Conservation (phyloP, 2,113 vertebrate species). For the Phrynosoma platyrhinos region DNA sequence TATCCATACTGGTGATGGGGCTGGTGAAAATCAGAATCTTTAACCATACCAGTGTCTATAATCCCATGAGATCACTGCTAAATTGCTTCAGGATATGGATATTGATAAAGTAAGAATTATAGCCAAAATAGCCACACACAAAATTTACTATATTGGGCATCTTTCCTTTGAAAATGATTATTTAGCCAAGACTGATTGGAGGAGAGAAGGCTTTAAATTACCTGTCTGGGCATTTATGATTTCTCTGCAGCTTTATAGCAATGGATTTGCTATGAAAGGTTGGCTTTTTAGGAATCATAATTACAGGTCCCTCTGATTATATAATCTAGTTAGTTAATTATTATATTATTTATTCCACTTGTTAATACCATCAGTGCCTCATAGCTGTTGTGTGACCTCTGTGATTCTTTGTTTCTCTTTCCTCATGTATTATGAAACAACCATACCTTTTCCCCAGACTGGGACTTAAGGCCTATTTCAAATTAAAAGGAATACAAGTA, state of each 20-base stretch:
- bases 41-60: too few species aligned
- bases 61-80: background rate
- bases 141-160: constrained; percentile 30
- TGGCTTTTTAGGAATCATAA: constrained; percentile 15
- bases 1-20: too few species aligned
- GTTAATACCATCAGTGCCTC: background rate
- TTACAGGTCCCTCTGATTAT: constrained; percentile 22
- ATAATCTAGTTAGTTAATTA: constrained; percentile 27
- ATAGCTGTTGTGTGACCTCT: background rate
- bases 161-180: constrained; percentile 46
- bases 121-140: constrained; percentile 23
- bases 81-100: background rate
- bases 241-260: constrained; percentile 7
- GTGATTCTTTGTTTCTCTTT: constrained; percentile 9
- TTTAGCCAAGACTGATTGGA: constrained; percentile 19
- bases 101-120: constrained; percentile 45
- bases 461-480: too few species aligned
- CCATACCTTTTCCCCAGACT: too few species aligned
- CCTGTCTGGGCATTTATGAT: constrained; percentile 36
- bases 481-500: background rate
- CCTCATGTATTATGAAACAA: background rate
- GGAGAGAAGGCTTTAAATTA: background rate
- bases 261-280: constrained; percentile 13
- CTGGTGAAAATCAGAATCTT: too few species aligned
- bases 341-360: constrained; percentile 20